A percentile compares a stretch with the other conserved stretches of the same genome.
Conservation (phyloP, 1,140 invertebrate species). For the honey bee (Apis mellifera) region Amel_HAv3.1 CM009932.2:5752501-5753000, state of each 20-base stretch:
- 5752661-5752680: constrained; percentile 53
- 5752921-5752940: constrained; percentile 45
- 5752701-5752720: constrained; percentile 57
- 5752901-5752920: constrained; percentile 12
- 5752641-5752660: constrained; percentile 62
- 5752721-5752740: constrained; percentile 26
- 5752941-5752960: constrained; percentile 71
- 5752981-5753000: constrained; percentile 76
- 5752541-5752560: constrained; percentile 71
- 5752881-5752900: background rate
- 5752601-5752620: constrained; percentile 68
- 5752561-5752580: constrained; percentile 57
- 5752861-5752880: background rate
- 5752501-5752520: constrained; percentile 27
- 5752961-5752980: constrained; percentile 74
- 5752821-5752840: background rate
- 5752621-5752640: constrained; percentile 71
- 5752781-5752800: background rate
- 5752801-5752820: no score
- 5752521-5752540: constrained; percentile 60
- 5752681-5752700: constrained; percentile 70
- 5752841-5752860: no score
- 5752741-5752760: background rate
- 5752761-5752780: background rate
- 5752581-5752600: constrained; percentile 65